These are phyloP conservation scores for Epistrophe grossulariae DNA, from an alignment of 2,888 invertebrate species.

Conservation along the genomic window DNA sequence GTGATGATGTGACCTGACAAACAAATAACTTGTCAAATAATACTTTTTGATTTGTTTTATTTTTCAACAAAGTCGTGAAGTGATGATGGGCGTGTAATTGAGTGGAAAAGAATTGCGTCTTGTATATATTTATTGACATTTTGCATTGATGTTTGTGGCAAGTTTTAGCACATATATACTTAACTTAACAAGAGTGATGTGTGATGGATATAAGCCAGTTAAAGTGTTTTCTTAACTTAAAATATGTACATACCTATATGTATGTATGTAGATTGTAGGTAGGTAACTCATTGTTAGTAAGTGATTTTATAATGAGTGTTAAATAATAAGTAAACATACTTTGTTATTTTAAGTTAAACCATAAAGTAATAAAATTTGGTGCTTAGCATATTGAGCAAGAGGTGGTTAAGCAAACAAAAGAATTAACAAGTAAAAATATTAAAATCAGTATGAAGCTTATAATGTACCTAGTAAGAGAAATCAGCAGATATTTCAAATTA, in stretches of 20 bases:
- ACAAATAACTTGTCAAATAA: constrained; percentile 47
- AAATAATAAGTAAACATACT: constrained; percentile 5
- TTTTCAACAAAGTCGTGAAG: constrained; percentile 2
- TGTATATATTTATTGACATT: background rate
- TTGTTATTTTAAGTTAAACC: background rate
- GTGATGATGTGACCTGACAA: constrained; percentile 48
- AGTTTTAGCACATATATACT: constrained; percentile 25
- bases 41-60: constrained; percentile 53
- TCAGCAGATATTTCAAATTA: too few species aligned
- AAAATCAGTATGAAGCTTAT: too few species aligned
- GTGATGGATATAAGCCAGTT: background rate
- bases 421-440: too few species aligned
- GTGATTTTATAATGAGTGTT: constrained; percentile 15
- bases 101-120: background rate
- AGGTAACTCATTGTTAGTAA: background rate
- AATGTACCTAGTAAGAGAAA: too few species aligned
- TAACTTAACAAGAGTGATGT: constrained; percentile 16
- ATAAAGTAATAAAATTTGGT: background rate
- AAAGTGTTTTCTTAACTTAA: constrained; percentile 1
- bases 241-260: background rate
- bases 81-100: constrained; percentile 22
- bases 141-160: constrained; percentile 58
- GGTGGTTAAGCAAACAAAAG: background rate
- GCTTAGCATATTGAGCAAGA: background rate
- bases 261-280: background rate